Evolutionary conservation across 2,113 vertebrate genomes (phyloP), one percentile per base, ranked within the genome.

Genomic region (Calypte anna): DNA sequence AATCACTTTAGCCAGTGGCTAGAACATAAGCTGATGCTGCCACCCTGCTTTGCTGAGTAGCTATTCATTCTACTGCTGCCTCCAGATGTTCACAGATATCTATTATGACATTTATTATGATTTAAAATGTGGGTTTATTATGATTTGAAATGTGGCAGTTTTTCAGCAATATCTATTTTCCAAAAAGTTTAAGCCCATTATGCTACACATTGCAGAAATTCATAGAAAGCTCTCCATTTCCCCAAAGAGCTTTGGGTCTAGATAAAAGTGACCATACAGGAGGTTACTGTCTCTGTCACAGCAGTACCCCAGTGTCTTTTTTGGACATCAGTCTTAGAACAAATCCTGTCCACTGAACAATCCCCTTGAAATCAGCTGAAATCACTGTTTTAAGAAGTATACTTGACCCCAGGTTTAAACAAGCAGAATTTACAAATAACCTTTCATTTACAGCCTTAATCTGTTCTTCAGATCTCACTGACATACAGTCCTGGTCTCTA

Each of bases 21-120:
- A 36, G 53, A 78, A 78, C 11, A 74, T 83, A 83, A 92, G 80
- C 92, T 83, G 19, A 78, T 88, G 92, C 90, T 96, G 79, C 64
- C 76, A 80, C 50, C 51, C 16, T 64, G 23, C 11, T 90, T 90
- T 73, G 77, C 5, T 74, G 55, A 70, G 22, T 31, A 59, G 55
- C 8, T 86, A 81, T 6, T 78, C 74, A 53, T 57, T 78, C 28
- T 82, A 25, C 28, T 24, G 10, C 14, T 40, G 18, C 12, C 13
- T 70, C 62, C 31, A 81, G 31, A 16, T 48, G 20, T 13, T 70
- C 86, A 61, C 3, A 83, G 50, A 33, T 59, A 66, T 17, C 15
- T 75, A 24, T 59, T 38, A 74, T 38, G 14, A 81, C 36, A 48
- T 54, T 38, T 61, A 19, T 62, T 51, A 40, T 10, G 0, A 17